Base-by-base conservation (phyloP, 1,140 invertebrate species). In the Lepidurus packardi region DNA sequence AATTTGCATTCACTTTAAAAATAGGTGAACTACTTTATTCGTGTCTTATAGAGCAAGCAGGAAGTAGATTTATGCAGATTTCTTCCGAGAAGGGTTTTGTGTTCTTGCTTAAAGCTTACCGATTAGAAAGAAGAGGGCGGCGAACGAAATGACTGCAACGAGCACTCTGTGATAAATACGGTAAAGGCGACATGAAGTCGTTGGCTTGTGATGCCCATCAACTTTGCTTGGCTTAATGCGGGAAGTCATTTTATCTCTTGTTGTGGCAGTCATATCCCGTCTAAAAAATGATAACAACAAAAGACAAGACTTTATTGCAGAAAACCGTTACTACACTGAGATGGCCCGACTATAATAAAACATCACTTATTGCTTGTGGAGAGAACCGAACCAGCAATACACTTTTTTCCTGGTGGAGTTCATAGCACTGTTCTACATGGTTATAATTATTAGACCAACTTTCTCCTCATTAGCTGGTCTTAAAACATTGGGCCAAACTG, bases 161-260 rank as follows among this genome's bases (percentile, higher is more conserved):
- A 65, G 53, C 53, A 16, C 21, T 65, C n/a, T 9, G 9, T 65
- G 53, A 21, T 65, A 65, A n/a, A 21, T n/a, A 65, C 53, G 16
- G 53, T 65, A 65, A 13, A 65, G 13, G 5, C 21, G 53, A 65
- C 53, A 13, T 9, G 53, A 65, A 65, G 53, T 65, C 53, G 53
- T 65, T 65, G 53, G 53, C 8, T 65, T 65, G 34, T 34, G 34
- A 65, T 65, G 53, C 16, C 53, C 53, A 13, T 65, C 16, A 65
- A 21, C 53, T 65, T 65, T 65, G 53, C n/a, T 65, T 65, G 53
- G 53, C 16, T 65, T 65, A 65, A 65, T 65, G 8, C 53, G 53
- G 21, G 53, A 13, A 65, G 53, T 65, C 53, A 65, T 65, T 65
- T 65, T 65, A 34, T 34, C 34, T 16, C 16, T 65, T 21, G n/a